Percentiles rank a stretch among this genome's conserved stretches.
phyloP scores from a whole-genome alignment of 92 coral and sea anemone genomes.

The Zoanthus sociatus region DNA sequence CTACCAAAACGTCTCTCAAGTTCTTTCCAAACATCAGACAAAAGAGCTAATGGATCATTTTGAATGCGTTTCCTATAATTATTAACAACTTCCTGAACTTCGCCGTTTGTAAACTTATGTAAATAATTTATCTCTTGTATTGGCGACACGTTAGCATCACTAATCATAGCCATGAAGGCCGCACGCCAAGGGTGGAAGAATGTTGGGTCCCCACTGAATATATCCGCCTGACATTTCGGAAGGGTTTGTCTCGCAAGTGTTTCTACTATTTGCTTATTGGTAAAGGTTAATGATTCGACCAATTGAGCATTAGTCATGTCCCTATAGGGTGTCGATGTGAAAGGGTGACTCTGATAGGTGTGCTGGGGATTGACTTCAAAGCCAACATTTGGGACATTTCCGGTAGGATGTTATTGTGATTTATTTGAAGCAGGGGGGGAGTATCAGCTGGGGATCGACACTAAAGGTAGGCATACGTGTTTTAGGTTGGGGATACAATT shows the following conservation, averaged over 20 bases:
- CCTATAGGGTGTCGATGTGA: neutral
- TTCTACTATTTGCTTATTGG: conserved; percentile 24
- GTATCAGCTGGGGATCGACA: neutral
- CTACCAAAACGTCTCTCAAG: too few species aligned
- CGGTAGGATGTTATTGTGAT: neutral
- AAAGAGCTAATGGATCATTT: too few species aligned
- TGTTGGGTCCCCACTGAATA: conserved; percentile 6
- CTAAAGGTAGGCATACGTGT: neutral
- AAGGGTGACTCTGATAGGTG: neutral
- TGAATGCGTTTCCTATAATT: too few species aligned
- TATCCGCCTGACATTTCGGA: neutral
- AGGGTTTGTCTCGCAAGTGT: neutral
- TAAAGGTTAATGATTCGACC: neutral
- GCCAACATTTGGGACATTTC: neutral
- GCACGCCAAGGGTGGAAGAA: neutral
- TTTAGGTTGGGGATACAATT: neutral
- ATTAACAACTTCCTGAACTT: too few species aligned
- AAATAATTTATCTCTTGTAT: too few species aligned
- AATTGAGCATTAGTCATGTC: neutral
- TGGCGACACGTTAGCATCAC: neutral
- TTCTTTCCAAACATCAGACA: too few species aligned
- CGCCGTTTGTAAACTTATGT: too few species aligned
- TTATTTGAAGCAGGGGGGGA: neutral
- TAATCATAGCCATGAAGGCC: neutral
- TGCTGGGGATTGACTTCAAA: neutral